Percentiles rank a stretch among this genome's conserved stretches.
Evolutionary conservation across 2,888 invertebrate species (phyloP).

Genomic region (Cryptosula pallasiana): DNA sequence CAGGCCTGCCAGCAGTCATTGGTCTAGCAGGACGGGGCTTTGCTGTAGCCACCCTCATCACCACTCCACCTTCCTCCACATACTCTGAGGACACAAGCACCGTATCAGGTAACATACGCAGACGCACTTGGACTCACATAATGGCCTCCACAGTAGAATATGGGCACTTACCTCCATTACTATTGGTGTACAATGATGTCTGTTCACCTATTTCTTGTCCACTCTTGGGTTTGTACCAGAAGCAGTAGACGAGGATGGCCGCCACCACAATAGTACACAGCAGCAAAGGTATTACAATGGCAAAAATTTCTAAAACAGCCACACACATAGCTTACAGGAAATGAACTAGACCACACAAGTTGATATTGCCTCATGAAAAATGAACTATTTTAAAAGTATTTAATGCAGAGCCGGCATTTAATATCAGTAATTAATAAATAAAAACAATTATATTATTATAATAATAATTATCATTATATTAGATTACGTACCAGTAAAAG

Average conservation of each 20-base stretch:
- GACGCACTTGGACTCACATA: not conserved
- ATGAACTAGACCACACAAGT: no score
- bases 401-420: no score
- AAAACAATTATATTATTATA: no score
- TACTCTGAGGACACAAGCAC: not conserved
- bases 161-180: not conserved
- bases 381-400: no score
- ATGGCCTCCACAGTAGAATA: not conserved
- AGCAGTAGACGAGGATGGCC: conserved; percentile 8
- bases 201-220: not conserved
- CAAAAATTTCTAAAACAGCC: not conserved
- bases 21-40: not conserved
- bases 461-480: no score
- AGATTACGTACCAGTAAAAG: no score
- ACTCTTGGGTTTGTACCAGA: conserved; percentile 15
- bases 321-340: no score
- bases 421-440: no score
- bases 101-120: not conserved
- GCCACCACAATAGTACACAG: not conserved
- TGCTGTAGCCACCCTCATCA: no score
- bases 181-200: not conserved
- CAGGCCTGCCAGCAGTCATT: not conserved
- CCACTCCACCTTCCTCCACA: not conserved
- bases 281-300: not conserved
- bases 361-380: no score